A percentile compares a stretch with the other conserved stretches of the same genome.
Evolutionary conservation across 2,113 vertebrate genomes (phyloP).

Genomic region (Columba livia): DNA sequence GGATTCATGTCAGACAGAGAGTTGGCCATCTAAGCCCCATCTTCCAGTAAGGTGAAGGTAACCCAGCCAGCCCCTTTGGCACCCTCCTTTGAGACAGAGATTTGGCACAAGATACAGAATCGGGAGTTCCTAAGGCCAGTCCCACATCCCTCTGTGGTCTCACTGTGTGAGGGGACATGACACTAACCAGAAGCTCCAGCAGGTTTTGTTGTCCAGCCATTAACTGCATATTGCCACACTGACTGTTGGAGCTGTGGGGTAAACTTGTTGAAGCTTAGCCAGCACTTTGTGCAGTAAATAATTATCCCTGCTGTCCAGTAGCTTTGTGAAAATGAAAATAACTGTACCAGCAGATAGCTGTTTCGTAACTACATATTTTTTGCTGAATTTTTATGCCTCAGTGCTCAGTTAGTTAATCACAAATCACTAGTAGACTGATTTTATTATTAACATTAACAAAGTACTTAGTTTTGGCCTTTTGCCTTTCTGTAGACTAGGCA

Average conservation of each 20-base stretch:
- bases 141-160: not conserved
- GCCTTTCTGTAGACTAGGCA: not conserved
- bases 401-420: constrained; percentile 4
- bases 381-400: not conserved
- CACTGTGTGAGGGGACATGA: rapidly evolving
- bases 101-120: not conserved
- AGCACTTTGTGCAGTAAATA: not conserved
- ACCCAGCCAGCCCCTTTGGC: not conserved
- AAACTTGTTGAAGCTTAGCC: not conserved
- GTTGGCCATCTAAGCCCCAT: not conserved
- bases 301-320: not conserved
- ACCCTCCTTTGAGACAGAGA: not conserved
- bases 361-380: not conserved
- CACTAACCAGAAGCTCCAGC: not conserved
- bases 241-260: not conserved
- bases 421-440: not conserved
- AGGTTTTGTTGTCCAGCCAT: not conserved
- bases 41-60: not conserved
- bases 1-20: not conserved
- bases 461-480: not conserved
- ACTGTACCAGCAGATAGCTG: not conserved
- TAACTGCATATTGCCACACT: not conserved
- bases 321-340: not conserved
- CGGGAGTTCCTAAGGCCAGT: not conserved
- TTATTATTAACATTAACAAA: not conserved